Conservation (phyloP, 2,113 vertebrate species). For the Cebidichthys violaceus region DNA sequence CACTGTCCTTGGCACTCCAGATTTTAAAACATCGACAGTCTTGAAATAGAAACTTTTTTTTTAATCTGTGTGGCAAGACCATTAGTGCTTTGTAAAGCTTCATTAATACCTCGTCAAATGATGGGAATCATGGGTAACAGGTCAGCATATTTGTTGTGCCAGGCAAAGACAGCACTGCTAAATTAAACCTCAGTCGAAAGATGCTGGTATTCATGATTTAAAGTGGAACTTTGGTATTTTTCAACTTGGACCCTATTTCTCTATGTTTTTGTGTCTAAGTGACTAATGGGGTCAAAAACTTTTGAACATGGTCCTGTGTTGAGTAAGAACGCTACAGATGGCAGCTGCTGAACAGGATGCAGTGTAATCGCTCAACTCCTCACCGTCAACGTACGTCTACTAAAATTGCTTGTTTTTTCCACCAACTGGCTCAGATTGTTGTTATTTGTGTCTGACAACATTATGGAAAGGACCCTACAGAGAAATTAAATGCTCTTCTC, state of each 20-base stretch:
- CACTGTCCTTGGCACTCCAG: slow-evolving; percentile 40
- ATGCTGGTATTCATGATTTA: not conserved
- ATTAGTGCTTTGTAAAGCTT: slow-evolving; percentile 57
- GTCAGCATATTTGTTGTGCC: slow-evolving; percentile 27
- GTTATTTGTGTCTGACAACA: not conserved
- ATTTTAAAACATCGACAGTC: slow-evolving; percentile 58
- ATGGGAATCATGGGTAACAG: slow-evolving; percentile 34
- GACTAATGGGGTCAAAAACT: not conserved
- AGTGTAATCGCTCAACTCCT: not conserved
- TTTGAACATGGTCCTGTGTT: not conserved
- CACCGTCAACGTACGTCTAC: not conserved
- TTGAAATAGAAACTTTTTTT: slow-evolving; percentile 61
- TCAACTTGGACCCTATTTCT: not conserved
- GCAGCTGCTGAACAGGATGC: not conserved
- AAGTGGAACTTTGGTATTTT: not conserved
- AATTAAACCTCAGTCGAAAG: slow-evolving; percentile 31
- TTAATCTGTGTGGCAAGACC: slow-evolving; percentile 42
- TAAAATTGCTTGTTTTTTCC: not conserved
- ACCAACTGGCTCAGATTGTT: not conserved
- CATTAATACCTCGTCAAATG: slow-evolving; percentile 40
- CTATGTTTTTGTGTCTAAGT: not conserved
- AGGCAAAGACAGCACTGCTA: slow-evolving; percentile 21
- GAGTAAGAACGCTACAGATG: not conserved
- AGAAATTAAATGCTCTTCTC: not conserved
- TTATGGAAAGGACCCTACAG: not conserved